phyloP scores from a whole-genome alignment of 2,113 vertebrate genomes.

The Cygnus buccinator region DNA sequence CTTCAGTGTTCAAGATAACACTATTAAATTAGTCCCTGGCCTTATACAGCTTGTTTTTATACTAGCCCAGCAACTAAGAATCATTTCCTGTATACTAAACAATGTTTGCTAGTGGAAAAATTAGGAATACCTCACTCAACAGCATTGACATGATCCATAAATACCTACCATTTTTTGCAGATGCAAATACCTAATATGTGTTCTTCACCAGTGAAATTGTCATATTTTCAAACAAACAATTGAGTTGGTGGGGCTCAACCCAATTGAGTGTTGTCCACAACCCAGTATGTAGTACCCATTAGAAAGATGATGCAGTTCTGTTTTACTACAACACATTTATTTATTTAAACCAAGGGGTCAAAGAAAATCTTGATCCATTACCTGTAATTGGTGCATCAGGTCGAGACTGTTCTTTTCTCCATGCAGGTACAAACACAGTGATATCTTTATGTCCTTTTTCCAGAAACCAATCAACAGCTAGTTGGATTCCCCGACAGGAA shows the following conservation, averaged over 20 bases:
- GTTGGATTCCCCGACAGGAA: conserved; percentile 95
- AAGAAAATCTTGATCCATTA: conserved; percentile 57
- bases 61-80: background rate
- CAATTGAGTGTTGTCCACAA: background rate
- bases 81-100: background rate
- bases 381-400: conserved; percentile 97
- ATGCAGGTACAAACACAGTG: conserved; percentile 97
- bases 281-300: background rate
- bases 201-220: background rate
- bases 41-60: background rate
- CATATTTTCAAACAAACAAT: background rate
- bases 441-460: conserved; percentile 98
- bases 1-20: background rate
- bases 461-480: conserved; percentile 97
- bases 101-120: background rate
- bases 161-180: background rate
- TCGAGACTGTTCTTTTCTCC: conserved; percentile 98
- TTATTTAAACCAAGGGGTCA: background rate
- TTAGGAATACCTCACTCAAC: background rate
- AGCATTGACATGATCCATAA: background rate
- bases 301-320: background rate
- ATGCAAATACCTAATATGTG: background rate
- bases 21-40: background rate
- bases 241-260: background rate
- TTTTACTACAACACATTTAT: background rate